phyloP scores from a whole-genome alignment of 1,140 invertebrate species.

The Lerema accius region DNA sequence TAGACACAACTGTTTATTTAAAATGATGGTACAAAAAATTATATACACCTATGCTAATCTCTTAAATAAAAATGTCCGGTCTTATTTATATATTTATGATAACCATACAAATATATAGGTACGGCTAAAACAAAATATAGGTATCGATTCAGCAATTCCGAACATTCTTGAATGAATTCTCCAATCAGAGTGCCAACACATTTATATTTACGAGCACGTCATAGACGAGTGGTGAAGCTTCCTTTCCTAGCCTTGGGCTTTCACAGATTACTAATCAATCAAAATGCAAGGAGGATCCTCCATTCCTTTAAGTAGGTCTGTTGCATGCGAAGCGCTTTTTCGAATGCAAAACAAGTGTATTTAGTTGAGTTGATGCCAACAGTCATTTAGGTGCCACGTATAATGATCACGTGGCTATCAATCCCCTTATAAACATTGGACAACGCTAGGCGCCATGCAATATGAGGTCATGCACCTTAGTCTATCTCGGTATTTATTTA shows the following conservation, averaged over 20 bases:
- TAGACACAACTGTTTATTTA: too few species aligned
- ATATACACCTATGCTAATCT: too few species aligned
- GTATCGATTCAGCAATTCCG: too few species aligned
- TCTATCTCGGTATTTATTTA: conserved; percentile 43
- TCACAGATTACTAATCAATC: conserved; percentile 48
- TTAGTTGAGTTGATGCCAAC: conserved; percentile 64
- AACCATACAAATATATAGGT: too few species aligned
- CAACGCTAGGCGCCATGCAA: conserved; percentile 52
- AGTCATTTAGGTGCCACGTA: conserved; percentile 52
- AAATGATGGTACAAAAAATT: too few species aligned
- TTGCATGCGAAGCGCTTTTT: conserved; percentile 52
- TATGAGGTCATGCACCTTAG: conserved; percentile 64
- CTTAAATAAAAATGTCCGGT: too few species aligned
- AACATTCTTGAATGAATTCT: too few species aligned
- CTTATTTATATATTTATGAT: too few species aligned
- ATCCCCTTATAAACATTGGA: conserved; percentile 60
- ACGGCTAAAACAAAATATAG: too few species aligned
- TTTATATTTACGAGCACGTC: conserved; percentile 1
- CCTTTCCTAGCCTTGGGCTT: conserved; percentile 36
- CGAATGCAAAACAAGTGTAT: conserved; percentile 65
- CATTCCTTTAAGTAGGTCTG: conserved; percentile 54
- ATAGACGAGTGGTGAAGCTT: not conserved
- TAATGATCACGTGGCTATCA: conserved; percentile 58
- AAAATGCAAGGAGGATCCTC: conserved; percentile 58
- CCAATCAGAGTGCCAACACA: not conserved